Evolutionary conservation across 2,797 vertebrate genomes (phyloP).

Genomic region (Cephalopachus bancanus): DNA sequence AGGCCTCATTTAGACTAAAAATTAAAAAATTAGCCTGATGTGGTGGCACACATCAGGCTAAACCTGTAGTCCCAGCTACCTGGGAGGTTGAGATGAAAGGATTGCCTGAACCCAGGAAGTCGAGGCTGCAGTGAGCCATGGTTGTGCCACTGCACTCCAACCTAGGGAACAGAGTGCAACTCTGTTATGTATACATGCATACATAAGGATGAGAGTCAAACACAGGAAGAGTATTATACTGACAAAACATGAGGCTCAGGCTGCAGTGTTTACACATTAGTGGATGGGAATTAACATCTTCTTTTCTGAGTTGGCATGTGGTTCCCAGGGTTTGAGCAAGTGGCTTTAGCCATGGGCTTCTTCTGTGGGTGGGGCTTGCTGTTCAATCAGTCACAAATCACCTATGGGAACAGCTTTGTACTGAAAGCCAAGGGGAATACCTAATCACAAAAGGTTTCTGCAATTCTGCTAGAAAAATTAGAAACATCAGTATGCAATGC

Average conservation of each 20-base stretch:
- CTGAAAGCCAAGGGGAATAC: neutral
- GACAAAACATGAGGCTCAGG: neutral
- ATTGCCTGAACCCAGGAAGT: too few relatives aligned
- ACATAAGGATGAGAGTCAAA: neutral
- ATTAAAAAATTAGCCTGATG: too few relatives aligned
- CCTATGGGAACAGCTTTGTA: neutral
- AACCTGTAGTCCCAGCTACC: too few relatives aligned
- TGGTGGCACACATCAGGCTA: too few relatives aligned
- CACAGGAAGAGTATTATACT: neutral
- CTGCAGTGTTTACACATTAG: neutral
- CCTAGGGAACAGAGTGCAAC: too few relatives aligned
- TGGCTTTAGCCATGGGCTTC: neutral
- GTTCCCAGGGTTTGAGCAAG: constrained; percentile 28
- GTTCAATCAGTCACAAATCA: constrained; percentile 22
- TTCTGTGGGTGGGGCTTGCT: neutral
- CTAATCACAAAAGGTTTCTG: neutral
- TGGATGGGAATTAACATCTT: neutral
- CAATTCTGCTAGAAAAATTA: neutral
- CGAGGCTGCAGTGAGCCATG: too few relatives aligned
- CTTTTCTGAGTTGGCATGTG: neutral
- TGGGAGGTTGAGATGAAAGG: too few relatives aligned
- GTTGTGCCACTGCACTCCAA: too few relatives aligned
- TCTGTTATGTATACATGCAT: too few relatives aligned
- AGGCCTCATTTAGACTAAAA: too few relatives aligned
- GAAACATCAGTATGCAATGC: neutral